phyloP scores from a whole-genome alignment of 2,888 invertebrate species.

The Nymphalis urticae region DNA sequence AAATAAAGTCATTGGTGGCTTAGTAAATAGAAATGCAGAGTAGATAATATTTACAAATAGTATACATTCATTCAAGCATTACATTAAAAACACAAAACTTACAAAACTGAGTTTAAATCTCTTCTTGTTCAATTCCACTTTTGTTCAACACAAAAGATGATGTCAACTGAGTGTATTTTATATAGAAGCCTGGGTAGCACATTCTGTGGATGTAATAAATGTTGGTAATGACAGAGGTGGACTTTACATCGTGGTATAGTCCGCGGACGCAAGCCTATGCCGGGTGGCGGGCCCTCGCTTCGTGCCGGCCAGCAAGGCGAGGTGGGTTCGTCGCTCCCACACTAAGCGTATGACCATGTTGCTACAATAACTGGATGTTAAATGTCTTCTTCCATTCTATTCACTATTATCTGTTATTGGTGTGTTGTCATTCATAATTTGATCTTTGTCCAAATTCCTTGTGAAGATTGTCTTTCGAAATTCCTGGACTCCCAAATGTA shows the following conservation, averaged over 20 bases:
- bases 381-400: conserved; percentile 60
- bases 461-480: conserved; percentile 40
- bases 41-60: conserved; percentile 44
- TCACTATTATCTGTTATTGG: conserved; percentile 45
- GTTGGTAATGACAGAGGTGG: conserved; percentile 86
- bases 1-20: conserved; percentile 42
- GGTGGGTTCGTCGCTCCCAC: conserved; percentile 75
- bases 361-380: conserved; percentile 52
- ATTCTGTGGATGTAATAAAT: conserved; percentile 46
- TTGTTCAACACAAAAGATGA: neutral
- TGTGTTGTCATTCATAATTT: conserved; percentile 50
- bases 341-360: conserved; percentile 45
- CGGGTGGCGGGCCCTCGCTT: conserved; percentile 74
- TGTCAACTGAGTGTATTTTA: conserved; percentile 1
- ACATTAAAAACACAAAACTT: conserved; percentile 17
- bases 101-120: neutral
- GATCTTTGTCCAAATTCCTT: conserved; percentile 47
- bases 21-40: conserved; percentile 73
- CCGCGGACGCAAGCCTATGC: conserved; percentile 84
- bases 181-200: conserved; percentile 15
- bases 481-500: conserved; percentile 41
- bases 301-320: conserved; percentile 74
- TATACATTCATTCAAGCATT: conserved; percentile 23
- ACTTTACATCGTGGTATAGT: conserved; percentile 90
- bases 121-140: neutral